Evolutionary conservation across 2,113 vertebrate species (phyloP).

Genomic region (Sphaerodactylus townsendi): DNA sequence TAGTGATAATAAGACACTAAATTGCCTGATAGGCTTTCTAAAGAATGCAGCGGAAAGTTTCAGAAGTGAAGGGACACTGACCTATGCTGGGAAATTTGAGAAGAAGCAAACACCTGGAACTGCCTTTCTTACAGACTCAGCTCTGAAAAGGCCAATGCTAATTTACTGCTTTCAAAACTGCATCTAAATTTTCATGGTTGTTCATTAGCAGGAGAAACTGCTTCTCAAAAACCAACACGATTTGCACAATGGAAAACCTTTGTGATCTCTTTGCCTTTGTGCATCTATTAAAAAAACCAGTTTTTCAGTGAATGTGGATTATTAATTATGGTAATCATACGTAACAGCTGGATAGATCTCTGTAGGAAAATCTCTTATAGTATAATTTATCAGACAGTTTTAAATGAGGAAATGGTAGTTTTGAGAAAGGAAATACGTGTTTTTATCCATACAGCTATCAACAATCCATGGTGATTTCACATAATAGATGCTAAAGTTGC

Average conservation of each 20-base stretch:
- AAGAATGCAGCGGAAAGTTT: background rate
- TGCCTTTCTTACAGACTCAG: background rate
- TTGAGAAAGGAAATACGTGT: background rate
- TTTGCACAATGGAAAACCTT: conserved; percentile 7
- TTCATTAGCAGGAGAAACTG: background rate
- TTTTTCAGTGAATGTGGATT: conserved; percentile 5
- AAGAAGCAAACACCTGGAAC: background rate
- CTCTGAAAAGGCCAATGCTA: background rate
- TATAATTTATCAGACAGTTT: background rate
- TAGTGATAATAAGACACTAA: conserved; percentile 11
- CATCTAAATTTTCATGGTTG: background rate
- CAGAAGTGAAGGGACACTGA: background rate
- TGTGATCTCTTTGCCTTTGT: background rate
- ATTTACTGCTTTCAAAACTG: background rate
- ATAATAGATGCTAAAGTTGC: background rate
- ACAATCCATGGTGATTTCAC: background rate
- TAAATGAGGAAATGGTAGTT: background rate
- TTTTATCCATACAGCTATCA: background rate
- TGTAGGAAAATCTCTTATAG: background rate
- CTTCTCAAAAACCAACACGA: background rate
- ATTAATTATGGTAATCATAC: background rate
- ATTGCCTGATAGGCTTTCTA: conserved; percentile 1
- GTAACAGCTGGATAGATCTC: background rate
- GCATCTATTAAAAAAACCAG: too few relatives aligned
- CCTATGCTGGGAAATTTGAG: background rate